Conservation (phyloP, 2,113 vertebrate genomes). For the Alces alces region DNA sequence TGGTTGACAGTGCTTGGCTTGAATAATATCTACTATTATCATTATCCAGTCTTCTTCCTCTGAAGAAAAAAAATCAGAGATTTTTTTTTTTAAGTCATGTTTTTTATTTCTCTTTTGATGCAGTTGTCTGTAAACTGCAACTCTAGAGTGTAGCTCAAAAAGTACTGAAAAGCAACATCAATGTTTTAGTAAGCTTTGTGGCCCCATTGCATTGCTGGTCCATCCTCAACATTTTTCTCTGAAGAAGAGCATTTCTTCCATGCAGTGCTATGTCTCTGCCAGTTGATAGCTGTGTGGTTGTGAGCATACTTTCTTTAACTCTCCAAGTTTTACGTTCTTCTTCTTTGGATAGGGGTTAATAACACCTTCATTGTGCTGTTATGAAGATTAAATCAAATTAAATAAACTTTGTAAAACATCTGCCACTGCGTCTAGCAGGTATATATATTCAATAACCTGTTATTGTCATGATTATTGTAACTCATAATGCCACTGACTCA, state of each 20-base stretch:
- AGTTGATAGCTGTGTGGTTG: not conserved
- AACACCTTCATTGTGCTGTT: not conserved
- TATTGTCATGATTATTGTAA: not conserved
- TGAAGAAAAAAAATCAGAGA: not conserved
- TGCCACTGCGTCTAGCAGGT: not conserved
- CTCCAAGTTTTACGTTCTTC: not conserved
- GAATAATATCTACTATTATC: not conserved
- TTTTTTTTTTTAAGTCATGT: not conserved
- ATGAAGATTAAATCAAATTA: not conserved
- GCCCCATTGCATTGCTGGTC: fast-evolving
- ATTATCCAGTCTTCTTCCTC: not conserved
- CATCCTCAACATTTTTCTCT: not conserved
- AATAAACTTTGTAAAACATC: not conserved
- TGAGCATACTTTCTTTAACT: not conserved
- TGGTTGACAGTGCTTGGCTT: not conserved
- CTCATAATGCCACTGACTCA: no score
- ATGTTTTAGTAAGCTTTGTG: not conserved
- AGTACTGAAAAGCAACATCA: not conserved
- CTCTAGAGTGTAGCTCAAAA: not conserved
- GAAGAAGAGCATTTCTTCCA: not conserved
- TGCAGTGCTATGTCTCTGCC: not conserved
- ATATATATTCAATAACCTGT: not conserved
- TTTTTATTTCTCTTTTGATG: not conserved
- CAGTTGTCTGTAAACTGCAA: not conserved
- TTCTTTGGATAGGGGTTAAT: not conserved